Conservation (phyloP, 2,797 vertebrate species). For the Squalus acanthias region DNA sequence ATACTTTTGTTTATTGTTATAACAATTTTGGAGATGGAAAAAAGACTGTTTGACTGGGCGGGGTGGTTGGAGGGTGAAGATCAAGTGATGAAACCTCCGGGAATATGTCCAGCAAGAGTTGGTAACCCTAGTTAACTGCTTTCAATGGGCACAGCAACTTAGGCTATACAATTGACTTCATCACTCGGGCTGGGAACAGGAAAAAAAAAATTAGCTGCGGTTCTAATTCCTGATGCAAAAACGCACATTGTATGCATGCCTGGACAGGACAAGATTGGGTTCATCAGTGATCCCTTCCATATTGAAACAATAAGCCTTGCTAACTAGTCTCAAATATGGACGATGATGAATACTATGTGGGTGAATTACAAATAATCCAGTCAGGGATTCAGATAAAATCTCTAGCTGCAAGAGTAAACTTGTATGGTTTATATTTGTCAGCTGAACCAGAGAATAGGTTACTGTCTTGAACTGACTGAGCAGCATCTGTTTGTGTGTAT, state of each 20-base stretch:
- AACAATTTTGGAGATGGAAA: too few species aligned
- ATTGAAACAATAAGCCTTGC: neutral
- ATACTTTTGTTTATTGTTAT: too few species aligned
- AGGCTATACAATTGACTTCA: neutral
- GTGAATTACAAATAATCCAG: neutral
- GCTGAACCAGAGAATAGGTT: neutral
- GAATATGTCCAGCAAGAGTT: too few species aligned
- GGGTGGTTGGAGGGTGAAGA: too few species aligned
- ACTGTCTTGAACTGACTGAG: neutral
- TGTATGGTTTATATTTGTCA: neutral
- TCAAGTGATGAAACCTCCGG: too few species aligned
- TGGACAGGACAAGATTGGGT: neutral
- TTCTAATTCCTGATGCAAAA: neutral
- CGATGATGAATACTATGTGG: neutral
- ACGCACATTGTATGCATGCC: neutral
- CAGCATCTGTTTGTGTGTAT: neutral
- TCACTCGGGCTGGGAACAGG: too few species aligned
- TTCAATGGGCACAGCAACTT: neutral
- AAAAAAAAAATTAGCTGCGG: neutral
- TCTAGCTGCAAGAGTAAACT: neutral
- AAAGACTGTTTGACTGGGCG: too few species aligned
- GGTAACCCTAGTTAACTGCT: too few species aligned
- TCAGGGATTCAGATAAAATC: neutral
- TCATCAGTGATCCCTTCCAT: neutral
- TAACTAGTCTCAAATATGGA: neutral